These are phyloP conservation scores for Phyllotis vaccarum DNA, from an alignment of 2,797 vertebrate genomes.

Conservation along the genomic window DNA sequence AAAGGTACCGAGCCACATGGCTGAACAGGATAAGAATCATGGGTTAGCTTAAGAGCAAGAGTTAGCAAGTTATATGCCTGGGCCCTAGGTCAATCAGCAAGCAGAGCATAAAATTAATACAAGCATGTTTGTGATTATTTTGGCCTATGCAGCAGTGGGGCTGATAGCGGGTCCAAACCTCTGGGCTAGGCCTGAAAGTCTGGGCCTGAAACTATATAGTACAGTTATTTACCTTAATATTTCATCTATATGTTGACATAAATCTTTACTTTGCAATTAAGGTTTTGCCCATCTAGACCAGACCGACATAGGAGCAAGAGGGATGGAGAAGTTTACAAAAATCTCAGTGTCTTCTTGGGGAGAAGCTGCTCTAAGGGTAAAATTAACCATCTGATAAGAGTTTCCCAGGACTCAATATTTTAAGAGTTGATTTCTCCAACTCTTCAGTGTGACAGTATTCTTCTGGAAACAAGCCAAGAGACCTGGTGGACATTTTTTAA, in stretches of 20 bases:
- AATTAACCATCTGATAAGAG: slow-evolving; percentile 27
- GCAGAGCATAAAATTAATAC: too few species aligned
- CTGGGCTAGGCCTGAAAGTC: too few species aligned
- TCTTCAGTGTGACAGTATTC: slow-evolving; percentile 67
- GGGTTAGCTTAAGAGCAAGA: too few species aligned
- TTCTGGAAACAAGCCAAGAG: slow-evolving; percentile 80
- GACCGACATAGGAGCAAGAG: background rate
- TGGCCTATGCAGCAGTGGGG: too few species aligned
- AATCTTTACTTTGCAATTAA: background rate
- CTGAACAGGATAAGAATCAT: too few species aligned
- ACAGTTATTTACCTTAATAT: background rate
- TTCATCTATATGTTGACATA: background rate
- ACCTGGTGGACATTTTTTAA: slow-evolving; percentile 82
- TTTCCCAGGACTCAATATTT: background rate
- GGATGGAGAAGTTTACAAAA: background rate
- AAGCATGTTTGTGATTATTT: too few species aligned
- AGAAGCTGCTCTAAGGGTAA: slow-evolving; percentile 41
- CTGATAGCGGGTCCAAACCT: too few species aligned
- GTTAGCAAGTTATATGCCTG: too few species aligned
- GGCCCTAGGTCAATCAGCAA: too few species aligned
- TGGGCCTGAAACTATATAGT: too few species aligned
- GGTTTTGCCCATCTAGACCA: slow-evolving; percentile 50
- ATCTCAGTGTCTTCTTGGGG: background rate
- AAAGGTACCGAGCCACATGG: too few species aligned
- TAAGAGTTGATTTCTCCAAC: slow-evolving; percentile 41